A percentile compares a stretch with the other conserved stretches of the same genome.
phyloP scores from a whole-genome alignment of 2,888 invertebrate species.

The Temnothorax ravouxi region DNA sequence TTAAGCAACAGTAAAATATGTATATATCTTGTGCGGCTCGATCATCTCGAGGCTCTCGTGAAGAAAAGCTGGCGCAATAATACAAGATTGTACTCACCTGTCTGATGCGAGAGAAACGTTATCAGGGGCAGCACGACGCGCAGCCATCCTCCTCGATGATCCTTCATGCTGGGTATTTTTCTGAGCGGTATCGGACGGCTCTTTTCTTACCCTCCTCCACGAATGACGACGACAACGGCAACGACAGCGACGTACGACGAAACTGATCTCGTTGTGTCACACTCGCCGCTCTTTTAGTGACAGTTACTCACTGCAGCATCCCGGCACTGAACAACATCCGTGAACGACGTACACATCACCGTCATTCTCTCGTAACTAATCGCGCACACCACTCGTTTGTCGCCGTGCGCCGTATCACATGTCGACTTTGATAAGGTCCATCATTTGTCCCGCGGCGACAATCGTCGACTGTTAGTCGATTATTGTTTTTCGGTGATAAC shows the following conservation, averaged over 20 bases:
- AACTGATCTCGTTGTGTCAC: slow-evolving; percentile 39
- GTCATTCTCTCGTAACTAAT: slow-evolving; percentile 63
- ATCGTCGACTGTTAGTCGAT: slow-evolving; percentile 33
- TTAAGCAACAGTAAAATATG: slow-evolving; percentile 15
- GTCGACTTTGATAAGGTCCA: slow-evolving; percentile 28
- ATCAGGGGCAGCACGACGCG: slow-evolving; percentile 80
- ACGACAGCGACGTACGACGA: slow-evolving; percentile 26
- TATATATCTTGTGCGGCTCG: slow-evolving; percentile 4
- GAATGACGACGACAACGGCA: background rate
- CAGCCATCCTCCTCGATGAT: slow-evolving; percentile 81
- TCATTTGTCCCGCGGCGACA: slow-evolving; percentile 30
- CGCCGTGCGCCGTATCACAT: slow-evolving; percentile 21
- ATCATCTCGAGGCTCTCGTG: background rate
- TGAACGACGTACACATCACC: slow-evolving; percentile 69
- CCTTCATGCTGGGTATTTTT: slow-evolving; percentile 78
- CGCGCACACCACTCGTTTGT: slow-evolving; percentile 15
- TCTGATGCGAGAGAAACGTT: slow-evolving; percentile 81
- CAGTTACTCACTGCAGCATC: slow-evolving; percentile 67
- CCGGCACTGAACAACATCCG: slow-evolving; percentile 50
- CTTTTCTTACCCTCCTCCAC: slow-evolving; percentile 22
- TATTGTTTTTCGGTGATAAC: slow-evolving; percentile 28
- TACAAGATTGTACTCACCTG: slow-evolving; percentile 76
- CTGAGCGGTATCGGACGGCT: slow-evolving; percentile 25
- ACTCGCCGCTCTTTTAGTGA: slow-evolving; percentile 58
- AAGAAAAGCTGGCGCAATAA: slow-evolving; percentile 24